These are phyloP conservation scores for Carcina quercana DNA, from an alignment of 2,888 invertebrate genomes.

Conservation along the genomic window DNA sequence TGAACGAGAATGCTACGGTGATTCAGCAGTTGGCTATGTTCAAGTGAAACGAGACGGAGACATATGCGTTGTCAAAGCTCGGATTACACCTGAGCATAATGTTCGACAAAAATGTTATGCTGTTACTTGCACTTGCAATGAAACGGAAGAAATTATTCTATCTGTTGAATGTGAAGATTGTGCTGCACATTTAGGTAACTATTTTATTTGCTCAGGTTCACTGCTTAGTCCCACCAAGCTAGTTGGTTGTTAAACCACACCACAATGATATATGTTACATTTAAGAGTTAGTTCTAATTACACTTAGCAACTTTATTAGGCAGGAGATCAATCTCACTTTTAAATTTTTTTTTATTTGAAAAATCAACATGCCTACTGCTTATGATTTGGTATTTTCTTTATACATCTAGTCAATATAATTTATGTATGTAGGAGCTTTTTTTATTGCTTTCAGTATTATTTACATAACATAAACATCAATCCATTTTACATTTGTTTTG, in stretches of 20 bases:
- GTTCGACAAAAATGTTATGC: slow-evolving; percentile 3
- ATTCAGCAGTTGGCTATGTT: slow-evolving; percentile 5
- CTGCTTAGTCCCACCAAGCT: too few relatives aligned
- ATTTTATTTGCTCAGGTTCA: too few relatives aligned
- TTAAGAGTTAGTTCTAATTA: too few relatives aligned
- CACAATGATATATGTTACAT: too few relatives aligned
- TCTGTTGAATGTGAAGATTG: slow-evolving; percentile 6
- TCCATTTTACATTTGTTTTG: background rate
- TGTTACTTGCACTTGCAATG: slow-evolving; percentile 1
- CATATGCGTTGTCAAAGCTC: slow-evolving; percentile 2
- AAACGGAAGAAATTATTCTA: slow-evolving; percentile 1
- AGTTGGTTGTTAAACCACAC: too few relatives aligned
- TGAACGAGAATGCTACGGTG: too few relatives aligned
- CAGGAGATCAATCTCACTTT: too few relatives aligned
- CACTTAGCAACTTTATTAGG: too few relatives aligned
- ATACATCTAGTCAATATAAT: background rate
- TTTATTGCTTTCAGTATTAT: background rate
- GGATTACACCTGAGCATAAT: slow-evolving; percentile 8
- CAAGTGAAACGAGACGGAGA: slow-evolving; percentile 2
- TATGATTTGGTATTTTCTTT: background rate
- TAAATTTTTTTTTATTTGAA: too few relatives aligned
- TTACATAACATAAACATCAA: background rate
- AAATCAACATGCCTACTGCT: background rate
- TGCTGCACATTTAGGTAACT: slow-evolving; percentile 4
- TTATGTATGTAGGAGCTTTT: background rate